Evolutionary conservation across 2,797 vertebrate species (phyloP), one percentile per base, ranked within the genome.

Genomic region (Cheirogaleus major): DNA sequence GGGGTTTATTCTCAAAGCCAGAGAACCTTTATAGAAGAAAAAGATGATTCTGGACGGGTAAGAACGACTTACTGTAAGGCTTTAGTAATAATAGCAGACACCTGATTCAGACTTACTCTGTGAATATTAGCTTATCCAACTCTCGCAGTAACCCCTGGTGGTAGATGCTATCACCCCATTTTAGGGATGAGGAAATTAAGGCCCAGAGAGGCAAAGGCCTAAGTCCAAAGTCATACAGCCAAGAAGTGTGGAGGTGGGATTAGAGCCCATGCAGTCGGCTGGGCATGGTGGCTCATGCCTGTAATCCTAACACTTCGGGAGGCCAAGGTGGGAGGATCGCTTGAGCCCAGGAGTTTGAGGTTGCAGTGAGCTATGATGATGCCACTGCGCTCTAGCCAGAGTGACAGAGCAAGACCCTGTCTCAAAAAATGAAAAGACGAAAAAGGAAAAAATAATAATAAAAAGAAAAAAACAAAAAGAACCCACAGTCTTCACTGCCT

Each of bases 161-260:
- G 57, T 63, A 50, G 61, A 15, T 35, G 25, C 65, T 61, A 48
- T 41, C 1, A 35, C 7, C 48, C 43, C 52, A 20, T 86, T 86
- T 89, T 63, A 89, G 15, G 52, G 61, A 75, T 88, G 50, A 38
- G 65, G 48, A 82, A 88, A 89, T 70, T 55, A 55, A 96, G 83
- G 41, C 35, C 69, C 59, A 73, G 15, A 67, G 55, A 67, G 43
- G 57, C 20, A 0, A 93, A 32, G 69, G 78, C 45, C 1, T 63
- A 76, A 86, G 23, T 52, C 38, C 65, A 41, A 83, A 57, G 65
- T 73, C 41, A 45, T 2, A 14, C 4, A 48, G 27, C 75, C 43
- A 10, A n/a, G 38, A 76, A 70, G 73, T n/a, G 67, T 50, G 5
- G 7, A 43, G 32, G 52, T 7, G 59, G 75, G n/a, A 11, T 38